Percentiles rank a stretch among this genome's conserved stretches.
These are phyloP conservation scores for Oopsacas minuta DNA, from an alignment of 37 sponge, comb jelly and placozoan species.

Conservation along the genomic window DNA sequence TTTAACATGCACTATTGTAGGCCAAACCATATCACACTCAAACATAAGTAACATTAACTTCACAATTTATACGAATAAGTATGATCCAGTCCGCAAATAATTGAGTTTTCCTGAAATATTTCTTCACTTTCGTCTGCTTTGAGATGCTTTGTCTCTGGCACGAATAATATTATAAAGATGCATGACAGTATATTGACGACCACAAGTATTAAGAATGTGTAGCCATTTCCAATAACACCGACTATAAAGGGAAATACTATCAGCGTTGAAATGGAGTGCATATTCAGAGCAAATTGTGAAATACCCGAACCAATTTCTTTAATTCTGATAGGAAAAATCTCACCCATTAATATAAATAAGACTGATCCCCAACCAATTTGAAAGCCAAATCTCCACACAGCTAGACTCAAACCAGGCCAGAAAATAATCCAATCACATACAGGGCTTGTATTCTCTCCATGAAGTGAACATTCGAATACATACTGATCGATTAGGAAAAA, in stretches of 20 bases:
- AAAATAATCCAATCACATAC: neutral
- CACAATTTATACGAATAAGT: too few species aligned
- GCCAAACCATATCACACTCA: too few species aligned
- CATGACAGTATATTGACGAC: neutral
- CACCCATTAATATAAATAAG: neutral
- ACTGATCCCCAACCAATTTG: neutral
- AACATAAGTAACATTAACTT: too few species aligned
- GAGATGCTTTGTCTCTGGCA: neutral
- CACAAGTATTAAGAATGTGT: neutral
- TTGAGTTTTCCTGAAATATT: slow-evolving; percentile 2
- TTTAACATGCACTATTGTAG: too few species aligned
- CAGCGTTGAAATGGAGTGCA: neutral
- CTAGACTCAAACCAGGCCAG: neutral
- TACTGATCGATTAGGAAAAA: neutral
- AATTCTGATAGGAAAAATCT: neutral
- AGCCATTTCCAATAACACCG: neutral
- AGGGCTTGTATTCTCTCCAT: neutral
- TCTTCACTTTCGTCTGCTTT: neutral
- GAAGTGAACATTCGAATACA: neutral
- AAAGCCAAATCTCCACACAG: neutral
- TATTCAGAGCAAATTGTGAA: neutral
- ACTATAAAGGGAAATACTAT: neutral
- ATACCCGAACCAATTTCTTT: neutral
- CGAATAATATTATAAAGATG: neutral
- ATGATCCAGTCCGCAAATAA: slow-evolving; percentile 1